These are phyloP conservation scores for Catharus ustulatus DNA, from an alignment of 2,797 vertebrate species.

Conservation along the genomic window DNA sequence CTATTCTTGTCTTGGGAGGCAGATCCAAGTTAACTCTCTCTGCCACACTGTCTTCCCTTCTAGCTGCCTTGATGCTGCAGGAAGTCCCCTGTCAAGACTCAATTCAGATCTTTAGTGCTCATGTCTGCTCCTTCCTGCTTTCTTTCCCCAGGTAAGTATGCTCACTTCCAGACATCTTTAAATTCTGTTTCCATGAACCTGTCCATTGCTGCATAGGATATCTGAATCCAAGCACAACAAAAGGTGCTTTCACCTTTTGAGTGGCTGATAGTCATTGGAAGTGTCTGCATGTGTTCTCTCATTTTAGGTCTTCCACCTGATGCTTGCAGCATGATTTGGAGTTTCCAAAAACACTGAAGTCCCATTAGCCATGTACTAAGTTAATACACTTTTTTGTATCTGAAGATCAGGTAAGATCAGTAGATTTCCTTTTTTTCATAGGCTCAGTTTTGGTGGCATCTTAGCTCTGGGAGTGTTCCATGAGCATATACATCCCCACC, in stretches of 20 bases:
- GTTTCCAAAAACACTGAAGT: background rate
- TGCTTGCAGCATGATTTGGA: background rate
- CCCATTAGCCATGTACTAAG: background rate
- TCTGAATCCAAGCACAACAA: background rate
- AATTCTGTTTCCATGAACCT: background rate
- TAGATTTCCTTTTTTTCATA: background rate
- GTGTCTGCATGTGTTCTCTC: background rate
- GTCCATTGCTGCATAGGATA: background rate
- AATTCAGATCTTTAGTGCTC: background rate
- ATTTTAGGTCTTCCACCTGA: background rate
- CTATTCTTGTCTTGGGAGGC: background rate
- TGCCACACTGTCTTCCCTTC: background rate
- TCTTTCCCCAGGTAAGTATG: background rate
- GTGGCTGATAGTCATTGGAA: background rate
- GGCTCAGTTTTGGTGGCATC: background rate
- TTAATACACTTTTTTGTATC: background rate
- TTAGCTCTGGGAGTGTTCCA: background rate
- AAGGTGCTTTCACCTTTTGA: background rate
- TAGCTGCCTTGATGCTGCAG: background rate
- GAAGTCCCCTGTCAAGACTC: background rate
- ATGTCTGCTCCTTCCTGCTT: background rate
- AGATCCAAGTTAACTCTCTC: background rate
- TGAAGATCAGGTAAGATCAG: background rate
- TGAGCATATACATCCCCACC: rapidly evolving
- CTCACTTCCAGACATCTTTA: background rate